phyloP scores from a whole-genome alignment of 2,888 invertebrate species.

The Cyclophora albipunctata region DNA sequence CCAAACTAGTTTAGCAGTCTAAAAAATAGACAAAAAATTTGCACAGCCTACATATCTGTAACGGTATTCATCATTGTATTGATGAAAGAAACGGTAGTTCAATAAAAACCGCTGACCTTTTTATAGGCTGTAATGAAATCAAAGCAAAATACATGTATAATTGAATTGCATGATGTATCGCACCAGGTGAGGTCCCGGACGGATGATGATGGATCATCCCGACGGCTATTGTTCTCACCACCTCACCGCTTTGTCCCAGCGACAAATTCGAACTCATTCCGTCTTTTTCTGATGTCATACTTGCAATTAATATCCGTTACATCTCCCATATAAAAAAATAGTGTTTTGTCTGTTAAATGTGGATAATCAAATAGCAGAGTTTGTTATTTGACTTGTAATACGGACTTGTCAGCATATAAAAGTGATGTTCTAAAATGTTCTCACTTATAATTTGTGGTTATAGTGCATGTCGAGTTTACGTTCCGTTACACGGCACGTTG shows the following conservation, averaged over 20 bases:
- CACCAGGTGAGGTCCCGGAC: conserved; percentile 61
- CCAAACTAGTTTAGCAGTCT: too few species aligned
- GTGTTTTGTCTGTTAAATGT: too few species aligned
- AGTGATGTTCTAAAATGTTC: conserved; percentile 67
- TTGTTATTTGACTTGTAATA: neutral
- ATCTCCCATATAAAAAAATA: too few species aligned
- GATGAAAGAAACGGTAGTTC: conserved; percentile 25
- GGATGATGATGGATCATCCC: conserved; percentile 69
- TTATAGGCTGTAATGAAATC: too few species aligned
- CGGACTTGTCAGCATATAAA: conserved; percentile 52
- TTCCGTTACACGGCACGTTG: conserved; percentile 67
- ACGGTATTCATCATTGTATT: conserved; percentile 13
- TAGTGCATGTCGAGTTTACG: conserved; percentile 70
- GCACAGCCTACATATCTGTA: too few species aligned
- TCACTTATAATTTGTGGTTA: conserved; percentile 75
- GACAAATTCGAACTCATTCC: conserved; percentile 68
- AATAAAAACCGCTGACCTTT: too few species aligned
- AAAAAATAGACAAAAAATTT: too few species aligned
- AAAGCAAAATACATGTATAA: neutral
- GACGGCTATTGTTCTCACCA: conserved; percentile 51
- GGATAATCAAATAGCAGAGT: too few species aligned
- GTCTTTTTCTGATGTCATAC: conserved; percentile 31
- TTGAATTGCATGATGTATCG: conserved; percentile 46
- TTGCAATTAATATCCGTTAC: conserved; percentile 15
- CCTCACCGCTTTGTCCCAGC: conserved; percentile 45